Evolutionary conservation across 2,888 invertebrate genomes (phyloP).

Genomic region (Scaptomyza cyrtandrae): DNA sequence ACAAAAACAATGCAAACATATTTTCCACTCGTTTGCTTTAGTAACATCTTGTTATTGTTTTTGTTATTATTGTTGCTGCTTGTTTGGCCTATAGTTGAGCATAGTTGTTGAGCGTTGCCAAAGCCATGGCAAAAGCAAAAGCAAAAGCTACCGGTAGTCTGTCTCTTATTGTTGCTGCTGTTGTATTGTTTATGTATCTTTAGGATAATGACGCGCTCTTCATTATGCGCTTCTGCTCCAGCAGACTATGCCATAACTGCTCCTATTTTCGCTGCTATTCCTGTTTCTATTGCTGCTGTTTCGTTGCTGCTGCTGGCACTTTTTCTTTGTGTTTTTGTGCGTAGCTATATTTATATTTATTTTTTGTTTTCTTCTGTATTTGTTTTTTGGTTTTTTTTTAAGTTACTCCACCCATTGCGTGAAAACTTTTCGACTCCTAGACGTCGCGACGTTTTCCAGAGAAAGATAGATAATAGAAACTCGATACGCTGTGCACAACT

Average conservation of each 20-base stretch:
- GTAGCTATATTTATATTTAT: conserved; percentile 44
- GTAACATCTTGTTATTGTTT: conserved; percentile 38
- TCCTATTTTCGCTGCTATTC: neutral
- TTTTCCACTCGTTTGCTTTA: conserved; percentile 70
- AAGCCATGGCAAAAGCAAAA: conserved; percentile 11
- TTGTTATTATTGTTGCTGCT: conserved; percentile 44
- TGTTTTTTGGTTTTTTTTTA: conserved; percentile 51
- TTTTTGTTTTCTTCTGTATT: conserved; percentile 25
- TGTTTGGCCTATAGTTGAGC: conserved; percentile 67
- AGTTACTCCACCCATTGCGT: conserved; percentile 62
- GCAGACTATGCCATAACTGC: conserved; percentile 30
- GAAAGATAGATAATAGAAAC: conserved; percentile 79
- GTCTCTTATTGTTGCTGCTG: conserved; percentile 29
- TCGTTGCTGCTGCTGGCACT: conserved; percentile 34
- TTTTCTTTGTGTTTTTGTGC: conserved; percentile 57
- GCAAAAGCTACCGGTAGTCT: conserved; percentile 20
- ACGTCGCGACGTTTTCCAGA: conserved; percentile 76
- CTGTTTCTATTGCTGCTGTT: neutral
- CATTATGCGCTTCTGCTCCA: conserved; percentile 69
- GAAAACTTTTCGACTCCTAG: conserved; percentile 79
- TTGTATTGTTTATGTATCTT: conserved; percentile 76
- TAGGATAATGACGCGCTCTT: conserved; percentile 79
- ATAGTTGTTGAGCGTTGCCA: conserved; percentile 41
- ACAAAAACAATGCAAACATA: conserved; percentile 57
- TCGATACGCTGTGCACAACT: conserved; percentile 79